phyloP scores from a whole-genome alignment of 2,113 vertebrate genomes.

The Suncus etruscus region DNA sequence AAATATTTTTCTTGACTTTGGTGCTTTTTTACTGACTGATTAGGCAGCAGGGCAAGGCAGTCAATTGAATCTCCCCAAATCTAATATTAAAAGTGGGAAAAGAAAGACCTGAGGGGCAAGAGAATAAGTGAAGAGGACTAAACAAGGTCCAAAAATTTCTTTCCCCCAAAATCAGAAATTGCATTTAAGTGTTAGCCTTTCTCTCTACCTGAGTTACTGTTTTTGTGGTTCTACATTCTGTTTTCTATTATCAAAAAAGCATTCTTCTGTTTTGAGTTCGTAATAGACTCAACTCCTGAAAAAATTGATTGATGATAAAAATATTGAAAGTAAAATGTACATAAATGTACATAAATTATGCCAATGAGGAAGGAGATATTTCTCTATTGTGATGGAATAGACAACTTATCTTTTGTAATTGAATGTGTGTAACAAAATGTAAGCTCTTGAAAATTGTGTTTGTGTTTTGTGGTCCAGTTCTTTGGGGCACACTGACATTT shows the following conservation, averaged over 20 bases:
- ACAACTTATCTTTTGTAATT: conserved; percentile 58
- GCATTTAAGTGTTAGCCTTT: conserved; percentile 77
- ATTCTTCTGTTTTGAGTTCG: conserved; percentile 55
- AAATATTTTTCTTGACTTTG: conserved; percentile 84
- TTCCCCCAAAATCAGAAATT: conserved; percentile 72
- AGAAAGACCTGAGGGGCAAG: conserved; percentile 77
- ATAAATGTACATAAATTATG: conserved; percentile 57
- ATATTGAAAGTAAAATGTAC: conserved; percentile 56
- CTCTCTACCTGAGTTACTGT: conserved; percentile 38
- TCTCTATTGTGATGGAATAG: conserved; percentile 50
- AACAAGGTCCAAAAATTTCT: conserved; percentile 70
- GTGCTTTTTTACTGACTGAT: conserved; percentile 80
- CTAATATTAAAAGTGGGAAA: conserved; percentile 84
- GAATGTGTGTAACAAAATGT: conserved; percentile 8
- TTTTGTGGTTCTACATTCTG: conserved; percentile 60
- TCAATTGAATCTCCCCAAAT: conserved; percentile 83
- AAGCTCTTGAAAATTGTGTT: conserved; percentile 10
- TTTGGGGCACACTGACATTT: conserved; percentile 19
- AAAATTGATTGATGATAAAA: conserved; percentile 49
- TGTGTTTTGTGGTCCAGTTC: conserved; percentile 20
- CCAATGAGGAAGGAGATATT: conserved; percentile 60
- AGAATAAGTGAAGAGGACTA: conserved; percentile 78
- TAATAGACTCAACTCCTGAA: conserved; percentile 58
- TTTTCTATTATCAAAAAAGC: conserved; percentile 33
- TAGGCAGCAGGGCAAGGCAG: conserved; percentile 76